These are phyloP conservation scores for Paramuricea clavata DNA, from an alignment of 92 coral and sea anemone genomes.

Conservation along the genomic window DNA sequence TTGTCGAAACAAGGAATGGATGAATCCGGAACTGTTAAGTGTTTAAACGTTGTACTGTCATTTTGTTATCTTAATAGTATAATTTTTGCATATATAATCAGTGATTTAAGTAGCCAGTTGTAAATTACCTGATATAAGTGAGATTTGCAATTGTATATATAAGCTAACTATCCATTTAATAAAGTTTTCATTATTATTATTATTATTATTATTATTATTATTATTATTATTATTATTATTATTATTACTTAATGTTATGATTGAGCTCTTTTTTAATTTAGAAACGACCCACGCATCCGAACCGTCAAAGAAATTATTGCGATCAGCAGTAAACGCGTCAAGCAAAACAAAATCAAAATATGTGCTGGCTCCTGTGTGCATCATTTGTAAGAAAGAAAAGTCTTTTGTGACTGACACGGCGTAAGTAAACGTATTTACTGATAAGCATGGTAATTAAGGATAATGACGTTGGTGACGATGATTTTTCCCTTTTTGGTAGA, in stretches of 20 bases:
- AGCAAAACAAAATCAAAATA: conserved; percentile 4
- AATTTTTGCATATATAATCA: no score
- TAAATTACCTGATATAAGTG: no score
- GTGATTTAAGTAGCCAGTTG: no score
- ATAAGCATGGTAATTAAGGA: neutral
- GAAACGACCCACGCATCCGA: conserved; percentile 6
- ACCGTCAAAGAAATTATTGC: neutral
- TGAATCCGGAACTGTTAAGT: no score
- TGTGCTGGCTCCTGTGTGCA: conserved; percentile 23
- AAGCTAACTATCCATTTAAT: no score
- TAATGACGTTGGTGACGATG: neutral
- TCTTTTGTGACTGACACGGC: conserved; percentile 18
- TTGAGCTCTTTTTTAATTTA: neutral
- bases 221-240: no score
- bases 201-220: no score
- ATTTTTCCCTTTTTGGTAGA: conserved; percentile 36
- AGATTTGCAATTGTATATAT: no score
- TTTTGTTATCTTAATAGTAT: no score
- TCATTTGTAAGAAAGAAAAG: conserved; percentile 27
- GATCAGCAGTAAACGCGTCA: conserved; percentile 19
- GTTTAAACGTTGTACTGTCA: no score
- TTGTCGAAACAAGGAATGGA: no score
- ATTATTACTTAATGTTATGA: neutral
- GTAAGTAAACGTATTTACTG: neutral
- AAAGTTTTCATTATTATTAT: no score